Evolutionary conservation across 2,113 vertebrate species (phyloP).

Genomic region (Cavia aperea): DNA sequence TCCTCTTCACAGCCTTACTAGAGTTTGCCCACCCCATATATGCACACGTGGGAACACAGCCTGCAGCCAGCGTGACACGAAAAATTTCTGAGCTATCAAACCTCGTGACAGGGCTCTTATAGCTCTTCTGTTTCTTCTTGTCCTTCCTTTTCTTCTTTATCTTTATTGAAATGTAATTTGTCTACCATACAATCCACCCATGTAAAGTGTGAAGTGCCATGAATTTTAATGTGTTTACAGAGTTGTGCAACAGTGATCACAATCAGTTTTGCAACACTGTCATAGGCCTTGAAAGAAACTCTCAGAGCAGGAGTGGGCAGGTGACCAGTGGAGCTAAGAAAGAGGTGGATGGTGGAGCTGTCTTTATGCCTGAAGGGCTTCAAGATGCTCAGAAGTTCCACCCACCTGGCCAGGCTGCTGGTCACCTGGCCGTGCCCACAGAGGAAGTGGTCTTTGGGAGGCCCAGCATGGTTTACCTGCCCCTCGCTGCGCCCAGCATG

Average conservation of each 20-base stretch:
- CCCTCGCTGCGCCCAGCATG: accelerated
- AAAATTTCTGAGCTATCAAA: not conserved
- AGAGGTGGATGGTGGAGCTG: not conserved
- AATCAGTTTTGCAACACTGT: not conserved
- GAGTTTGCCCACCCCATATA: not conserved
- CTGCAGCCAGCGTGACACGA: not conserved
- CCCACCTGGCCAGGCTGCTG: not conserved
- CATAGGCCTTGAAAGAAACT: not conserved
- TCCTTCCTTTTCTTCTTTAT: not conserved
- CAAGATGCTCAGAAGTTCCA: not conserved
- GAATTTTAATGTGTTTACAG: not conserved
- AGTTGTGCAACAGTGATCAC: not conserved
- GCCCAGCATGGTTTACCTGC: not conserved
- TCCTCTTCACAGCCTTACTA: not conserved
- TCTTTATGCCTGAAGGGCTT: not conserved
- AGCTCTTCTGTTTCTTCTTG: not conserved
- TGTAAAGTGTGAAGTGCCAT: not conserved
- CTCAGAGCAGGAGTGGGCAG: accelerated
- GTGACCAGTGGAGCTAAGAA: not conserved
- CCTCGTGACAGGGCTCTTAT: not conserved
- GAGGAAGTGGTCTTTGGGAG: no score
- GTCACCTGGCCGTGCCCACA: not conserved
- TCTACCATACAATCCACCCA: no score
- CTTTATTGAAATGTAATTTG: not conserved
- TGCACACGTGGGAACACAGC: not conserved